Base-by-base conservation (phyloP, 2,113 vertebrate genomes). In the Verasper variegatus region DNA sequence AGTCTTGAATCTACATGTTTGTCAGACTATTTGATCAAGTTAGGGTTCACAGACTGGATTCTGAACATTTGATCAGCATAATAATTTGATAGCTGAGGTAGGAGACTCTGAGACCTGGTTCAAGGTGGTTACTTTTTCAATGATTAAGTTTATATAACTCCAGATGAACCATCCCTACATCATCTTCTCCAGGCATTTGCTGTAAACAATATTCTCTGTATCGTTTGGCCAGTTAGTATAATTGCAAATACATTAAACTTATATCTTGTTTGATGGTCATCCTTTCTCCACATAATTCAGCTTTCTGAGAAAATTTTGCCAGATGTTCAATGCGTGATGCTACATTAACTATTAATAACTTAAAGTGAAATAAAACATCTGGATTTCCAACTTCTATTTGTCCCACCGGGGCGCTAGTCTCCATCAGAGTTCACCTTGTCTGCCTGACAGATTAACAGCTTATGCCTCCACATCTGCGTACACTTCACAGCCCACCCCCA, bases 361-460 rank as follows among this genome's bases (percentile, higher is more conserved):
- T 4, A 5, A 52, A 45, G 18, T 20, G 62, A 69, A 59, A 45
- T 57, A 15, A 64, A 68, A 68, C 58, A 74, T 60, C 35, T 74
- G 70, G 69, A 78, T 69, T 42, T 10, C 45, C 18, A 54, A 60
- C 52, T 66, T 51, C 57, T 21, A 45, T 71, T 65, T 60, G 40
- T 64, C 23, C 31, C 7, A 35, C 2, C 35, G 5, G 26, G 21
- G 27, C 35, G 47, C n/a, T 51, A 68, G 54, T 77, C 54, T 77
- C 51, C n/a, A 47, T 40, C 59, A 81, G 57, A 76, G 71, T 84
- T 85, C 76, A 82, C 79, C 79, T 91, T 86, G 84, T 86, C 78
- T 89, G 78, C 61, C 64, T 58, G 40, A 68, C 82, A 88, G 90
- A 90, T 90, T 87, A 90, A 77, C 80, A 83, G 82, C 68, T 91